Conservation (phyloP, 2,888 invertebrate species). For the Linnaemya vulpina region DNA sequence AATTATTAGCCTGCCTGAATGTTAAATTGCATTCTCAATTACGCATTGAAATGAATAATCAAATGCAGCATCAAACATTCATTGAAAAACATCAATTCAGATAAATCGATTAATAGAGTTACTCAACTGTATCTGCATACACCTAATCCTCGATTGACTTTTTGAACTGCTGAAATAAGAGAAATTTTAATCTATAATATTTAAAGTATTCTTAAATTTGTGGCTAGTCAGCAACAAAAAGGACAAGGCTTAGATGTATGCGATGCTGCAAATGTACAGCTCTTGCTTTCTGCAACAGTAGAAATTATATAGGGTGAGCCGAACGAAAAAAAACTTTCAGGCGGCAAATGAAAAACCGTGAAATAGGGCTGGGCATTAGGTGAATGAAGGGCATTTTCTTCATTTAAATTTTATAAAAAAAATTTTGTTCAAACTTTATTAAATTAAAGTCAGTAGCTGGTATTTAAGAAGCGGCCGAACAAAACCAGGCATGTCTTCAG, state of each 20-base stretch:
- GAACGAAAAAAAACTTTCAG: not conserved
- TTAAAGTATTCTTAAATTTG: too few species aligned
- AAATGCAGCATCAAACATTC: conserved; percentile 14
- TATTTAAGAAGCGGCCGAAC: too few species aligned
- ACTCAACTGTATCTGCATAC: not conserved
- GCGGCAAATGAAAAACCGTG: not conserved
- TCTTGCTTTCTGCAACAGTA: not conserved
- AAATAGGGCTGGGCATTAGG: too few species aligned
- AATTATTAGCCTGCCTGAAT: not conserved
- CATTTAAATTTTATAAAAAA: too few species aligned
- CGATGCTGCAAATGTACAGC: not conserved
- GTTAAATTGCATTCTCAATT: conserved; percentile 13
- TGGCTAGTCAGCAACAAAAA: too few species aligned
- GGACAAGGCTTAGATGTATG: not conserved
- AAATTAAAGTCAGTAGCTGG: too few species aligned
- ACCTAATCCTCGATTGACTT: not conserved
- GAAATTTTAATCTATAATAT: too few species aligned
- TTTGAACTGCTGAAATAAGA: too few species aligned
- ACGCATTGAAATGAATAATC: conserved; percentile 4
- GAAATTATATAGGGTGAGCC: not conserved
- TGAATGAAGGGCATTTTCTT: too few species aligned
- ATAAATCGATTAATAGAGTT: not conserved
- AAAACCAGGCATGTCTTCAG: too few species aligned
- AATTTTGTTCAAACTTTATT: too few species aligned
- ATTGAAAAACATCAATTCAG: not conserved